Evolutionary conservation across 92 coral and sea anemone species (phyloP).

Genomic region (Phenganax marumi): DNA sequence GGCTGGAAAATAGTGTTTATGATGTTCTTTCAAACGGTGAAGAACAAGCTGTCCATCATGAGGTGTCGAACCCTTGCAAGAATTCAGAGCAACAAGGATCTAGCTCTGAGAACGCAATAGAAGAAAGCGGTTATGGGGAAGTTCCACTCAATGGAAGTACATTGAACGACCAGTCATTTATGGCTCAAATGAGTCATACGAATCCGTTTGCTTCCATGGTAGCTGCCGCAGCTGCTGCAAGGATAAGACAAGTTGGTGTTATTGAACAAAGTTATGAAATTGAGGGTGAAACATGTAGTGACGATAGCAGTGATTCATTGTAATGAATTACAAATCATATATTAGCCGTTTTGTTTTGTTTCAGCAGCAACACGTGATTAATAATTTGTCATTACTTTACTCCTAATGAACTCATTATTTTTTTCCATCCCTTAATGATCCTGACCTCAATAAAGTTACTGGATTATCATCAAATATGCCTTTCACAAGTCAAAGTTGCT

Average conservation of each 20-base stretch:
- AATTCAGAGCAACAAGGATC: background rate
- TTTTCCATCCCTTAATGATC: too few species aligned
- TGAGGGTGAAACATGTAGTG: constrained; percentile 50
- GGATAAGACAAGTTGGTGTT: constrained; percentile 60
- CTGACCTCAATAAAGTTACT: too few species aligned
- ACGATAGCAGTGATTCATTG: background rate
- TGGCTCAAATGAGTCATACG: constrained; percentile 28
- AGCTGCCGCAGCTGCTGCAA: constrained; percentile 80
- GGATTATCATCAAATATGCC: too few species aligned
- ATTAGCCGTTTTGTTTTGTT: background rate
- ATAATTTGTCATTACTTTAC: too few species aligned
- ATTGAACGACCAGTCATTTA: background rate
- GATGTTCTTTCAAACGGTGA: background rate
- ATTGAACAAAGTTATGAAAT: constrained; percentile 74
- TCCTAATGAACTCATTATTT: too few species aligned
- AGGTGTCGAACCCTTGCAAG: background rate
- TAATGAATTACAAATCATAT: background rate
- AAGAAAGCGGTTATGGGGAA: background rate
- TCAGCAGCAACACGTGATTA: background rate
- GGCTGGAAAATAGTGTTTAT: background rate
- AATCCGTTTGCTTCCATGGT: constrained; percentile 73
- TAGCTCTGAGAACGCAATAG: background rate
- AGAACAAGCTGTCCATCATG: background rate
- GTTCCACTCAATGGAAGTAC: background rate
- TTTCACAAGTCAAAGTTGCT: too few species aligned